Conservation (phyloP, 2,797 vertebrate species). For the Ateles fusciceps region DNA sequence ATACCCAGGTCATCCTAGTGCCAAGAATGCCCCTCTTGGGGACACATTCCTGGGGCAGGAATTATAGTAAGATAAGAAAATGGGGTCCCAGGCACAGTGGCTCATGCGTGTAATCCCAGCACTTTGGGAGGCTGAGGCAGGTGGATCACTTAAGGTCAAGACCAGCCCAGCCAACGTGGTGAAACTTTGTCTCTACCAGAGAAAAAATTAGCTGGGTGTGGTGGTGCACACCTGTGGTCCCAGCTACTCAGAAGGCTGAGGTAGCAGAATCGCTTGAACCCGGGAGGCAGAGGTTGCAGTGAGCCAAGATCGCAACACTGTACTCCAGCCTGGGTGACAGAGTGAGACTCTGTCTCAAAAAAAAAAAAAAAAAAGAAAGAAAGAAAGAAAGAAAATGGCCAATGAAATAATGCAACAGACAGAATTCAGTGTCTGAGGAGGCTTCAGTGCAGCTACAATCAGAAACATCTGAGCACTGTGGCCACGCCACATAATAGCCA, state of each 20-base stretch:
- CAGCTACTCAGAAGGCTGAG: not conserved
- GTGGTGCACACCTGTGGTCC: not conserved
- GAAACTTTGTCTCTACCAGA: not conserved
- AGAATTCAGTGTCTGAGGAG: not conserved
- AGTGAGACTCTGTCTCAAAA: not conserved
- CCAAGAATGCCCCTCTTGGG: too few relatives aligned
- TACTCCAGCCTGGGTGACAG: not conserved
- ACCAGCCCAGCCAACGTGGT: not conserved
- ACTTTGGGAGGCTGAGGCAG: not conserved
- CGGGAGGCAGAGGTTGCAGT: not conserved
- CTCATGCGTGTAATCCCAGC: not conserved
- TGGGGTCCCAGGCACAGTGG: not conserved
- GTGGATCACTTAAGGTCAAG: not conserved
- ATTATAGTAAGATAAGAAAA: not conserved
- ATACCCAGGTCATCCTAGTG: too few relatives aligned
- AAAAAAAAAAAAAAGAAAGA: too few relatives aligned
- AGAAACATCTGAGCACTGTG: not conserved
- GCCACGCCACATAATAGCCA: rapidly evolving
- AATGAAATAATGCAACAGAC: rapidly evolving
- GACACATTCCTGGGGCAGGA: not conserved
- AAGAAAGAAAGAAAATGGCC: too few relatives aligned
- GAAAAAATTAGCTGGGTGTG: not conserved
- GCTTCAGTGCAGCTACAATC: rapidly evolving
- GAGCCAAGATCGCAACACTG: not conserved
- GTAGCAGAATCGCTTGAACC: not conserved